phyloP scores from a whole-genome alignment of 2,797 vertebrate species.

The Mus caroli region DNA sequence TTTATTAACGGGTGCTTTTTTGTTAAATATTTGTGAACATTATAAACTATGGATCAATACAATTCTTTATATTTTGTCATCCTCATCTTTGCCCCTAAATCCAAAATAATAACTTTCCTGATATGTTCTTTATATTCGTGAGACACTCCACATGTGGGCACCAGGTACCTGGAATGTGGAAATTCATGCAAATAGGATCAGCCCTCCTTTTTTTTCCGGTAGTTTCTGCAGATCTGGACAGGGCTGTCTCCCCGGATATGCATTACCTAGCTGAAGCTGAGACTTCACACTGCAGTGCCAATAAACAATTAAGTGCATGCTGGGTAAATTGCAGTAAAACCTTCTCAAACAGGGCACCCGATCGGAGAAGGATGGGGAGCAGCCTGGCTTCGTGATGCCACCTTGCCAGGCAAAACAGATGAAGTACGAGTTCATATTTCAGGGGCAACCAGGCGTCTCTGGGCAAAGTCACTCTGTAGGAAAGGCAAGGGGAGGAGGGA shows the following conservation, averaged over 20 bases:
- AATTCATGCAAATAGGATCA: constrained; percentile 39
- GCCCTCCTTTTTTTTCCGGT: background rate
- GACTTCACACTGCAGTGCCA: background rate
- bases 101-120: constrained; percentile 45
- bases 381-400: rapidly evolving
- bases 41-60: constrained; percentile 74
- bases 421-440: background rate
- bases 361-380: background rate
- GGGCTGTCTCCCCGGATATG: background rate
- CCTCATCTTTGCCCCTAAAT: background rate
- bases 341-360: background rate
- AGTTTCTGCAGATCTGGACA: background rate
- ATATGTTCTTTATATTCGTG: constrained; percentile 77
- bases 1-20: constrained; percentile 64
- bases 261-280: constrained; percentile 37
- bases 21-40: constrained; percentile 83
- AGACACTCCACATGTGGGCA: background rate
- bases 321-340: constrained; percentile 51
- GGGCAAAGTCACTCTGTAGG: background rate
- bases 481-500: rapidly evolving
- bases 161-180: constrained; percentile 38
- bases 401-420: background rate
- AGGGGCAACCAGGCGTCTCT: background rate
- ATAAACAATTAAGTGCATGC: background rate
- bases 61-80: constrained; percentile 51